Evolutionary conservation across 2,888 invertebrate species (phyloP).

Genomic region (Drosophila phalerata): DNA sequence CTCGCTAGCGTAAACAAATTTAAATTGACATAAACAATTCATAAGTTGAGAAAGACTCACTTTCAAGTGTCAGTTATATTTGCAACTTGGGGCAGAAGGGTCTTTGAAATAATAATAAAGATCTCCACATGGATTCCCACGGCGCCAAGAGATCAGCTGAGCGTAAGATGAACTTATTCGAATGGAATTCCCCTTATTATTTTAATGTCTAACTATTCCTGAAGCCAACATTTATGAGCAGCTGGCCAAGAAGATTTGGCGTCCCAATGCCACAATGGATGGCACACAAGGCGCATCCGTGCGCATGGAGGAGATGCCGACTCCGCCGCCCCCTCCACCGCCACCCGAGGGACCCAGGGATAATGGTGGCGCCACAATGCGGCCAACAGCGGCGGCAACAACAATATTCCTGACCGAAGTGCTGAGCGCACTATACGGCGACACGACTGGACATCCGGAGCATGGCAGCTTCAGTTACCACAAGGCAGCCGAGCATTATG

Average conservation of each 20-base stretch:
- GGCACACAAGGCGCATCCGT: conserved; percentile 7
- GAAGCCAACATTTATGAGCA: conserved; percentile 46
- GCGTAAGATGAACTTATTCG: conserved; percentile 18
- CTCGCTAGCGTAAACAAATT: conserved; percentile 18
- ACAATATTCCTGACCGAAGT: conserved; percentile 66
- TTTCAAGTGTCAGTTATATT: not conserved
- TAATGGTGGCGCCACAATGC: not conserved
- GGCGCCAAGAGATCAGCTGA: conserved; percentile 31
- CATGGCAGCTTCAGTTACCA: conserved; percentile 70
- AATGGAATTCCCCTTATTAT: no score
- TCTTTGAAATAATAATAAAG: not conserved
- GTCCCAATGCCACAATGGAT: conserved; percentile 38
- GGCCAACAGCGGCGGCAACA: not conserved
- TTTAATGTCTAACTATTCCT: no score
- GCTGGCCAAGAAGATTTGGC: conserved; percentile 58
- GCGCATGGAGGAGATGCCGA: conserved; percentile 7
- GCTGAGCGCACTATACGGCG: conserved; percentile 72
- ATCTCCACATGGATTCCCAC: conserved; percentile 32
- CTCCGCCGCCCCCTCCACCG: not conserved
- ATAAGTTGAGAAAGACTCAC: not conserved
- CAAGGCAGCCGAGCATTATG: conserved; percentile 83
- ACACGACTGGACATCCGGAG: conserved; percentile 70
- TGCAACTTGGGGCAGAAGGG: not conserved
- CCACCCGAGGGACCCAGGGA: not conserved
- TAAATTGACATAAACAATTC: conserved; percentile 29